Percentiles rank a stretch among this genome's conserved stretches.
phyloP scores from a whole-genome alignment of 2,888 invertebrate genomes.

The Agrotis clavis region DNA sequence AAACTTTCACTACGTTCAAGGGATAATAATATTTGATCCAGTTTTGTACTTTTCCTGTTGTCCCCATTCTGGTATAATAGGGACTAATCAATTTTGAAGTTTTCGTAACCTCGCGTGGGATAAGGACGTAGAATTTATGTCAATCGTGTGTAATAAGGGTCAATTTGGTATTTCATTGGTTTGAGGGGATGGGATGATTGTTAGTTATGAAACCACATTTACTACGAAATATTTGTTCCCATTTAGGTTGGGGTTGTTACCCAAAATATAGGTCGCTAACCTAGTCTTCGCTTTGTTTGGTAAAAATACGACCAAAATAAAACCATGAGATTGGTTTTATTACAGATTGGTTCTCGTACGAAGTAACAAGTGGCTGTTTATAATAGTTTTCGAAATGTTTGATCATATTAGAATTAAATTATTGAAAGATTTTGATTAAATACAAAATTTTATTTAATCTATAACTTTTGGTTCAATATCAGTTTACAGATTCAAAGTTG shows the following conservation, averaged over 20 bases:
- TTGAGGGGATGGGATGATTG: not conserved
- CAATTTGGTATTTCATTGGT: slow-evolving; percentile 14
- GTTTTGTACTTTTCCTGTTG: not conserved
- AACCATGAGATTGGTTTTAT: no score
- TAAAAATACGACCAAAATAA: not conserved
- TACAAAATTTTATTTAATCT: not conserved
- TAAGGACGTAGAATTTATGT: slow-evolving; percentile 14
- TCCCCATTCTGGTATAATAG: not conserved
- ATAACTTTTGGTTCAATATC: not conserved
- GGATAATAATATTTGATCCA: not conserved
- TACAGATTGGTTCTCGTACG: not conserved
- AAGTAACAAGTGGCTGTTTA: not conserved
- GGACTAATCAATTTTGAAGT: slow-evolving; percentile 3
- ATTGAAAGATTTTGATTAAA: not conserved
- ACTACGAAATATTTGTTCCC: not conserved
- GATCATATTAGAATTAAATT: not conserved
- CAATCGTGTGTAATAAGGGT: slow-evolving; percentile 27
- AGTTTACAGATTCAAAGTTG: not conserved
- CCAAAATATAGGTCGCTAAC: not conserved
- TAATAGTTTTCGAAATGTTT: not conserved
- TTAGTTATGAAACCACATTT: not conserved
- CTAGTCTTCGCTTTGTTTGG: no score
- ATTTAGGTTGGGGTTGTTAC: not conserved
- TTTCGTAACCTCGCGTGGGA: slow-evolving; percentile 8
- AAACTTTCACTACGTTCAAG: not conserved